Conservation (phyloP, 2,113 vertebrate species). For the Nothobranchius furzeri region DNA sequence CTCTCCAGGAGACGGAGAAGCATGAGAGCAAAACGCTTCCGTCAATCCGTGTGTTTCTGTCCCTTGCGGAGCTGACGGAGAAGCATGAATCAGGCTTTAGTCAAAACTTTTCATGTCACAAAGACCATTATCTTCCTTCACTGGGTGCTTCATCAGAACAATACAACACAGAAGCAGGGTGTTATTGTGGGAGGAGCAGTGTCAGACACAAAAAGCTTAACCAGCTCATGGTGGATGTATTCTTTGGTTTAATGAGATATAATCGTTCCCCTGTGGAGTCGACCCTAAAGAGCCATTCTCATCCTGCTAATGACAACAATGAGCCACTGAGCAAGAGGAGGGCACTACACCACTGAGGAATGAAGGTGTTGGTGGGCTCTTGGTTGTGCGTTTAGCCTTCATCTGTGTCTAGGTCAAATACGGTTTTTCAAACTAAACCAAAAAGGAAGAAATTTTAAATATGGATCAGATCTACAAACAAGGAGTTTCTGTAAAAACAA, state of each 20-base stretch:
- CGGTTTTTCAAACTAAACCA: slow-evolving; percentile 29
- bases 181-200: too few species aligned
- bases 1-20: too few species aligned
- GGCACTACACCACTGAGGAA: slow-evolving; percentile 43
- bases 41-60: too few species aligned
- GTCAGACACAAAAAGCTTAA: neutral
- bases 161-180: too few species aligned
- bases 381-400: slow-evolving; percentile 31
- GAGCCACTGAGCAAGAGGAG: slow-evolving; percentile 41
- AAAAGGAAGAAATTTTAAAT: slow-evolving; percentile 5
- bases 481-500: neutral
- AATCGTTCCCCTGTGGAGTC: slow-evolving; percentile 57
- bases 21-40: too few species aligned
- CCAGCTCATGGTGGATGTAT: neutral
- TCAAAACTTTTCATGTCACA: too few species aligned
- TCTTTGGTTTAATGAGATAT: slow-evolving; percentile 59
- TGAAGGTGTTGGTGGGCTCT: slow-evolving; percentile 41
- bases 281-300: slow-evolving; percentile 64
- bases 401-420: slow-evolving; percentile 37
- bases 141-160: neutral
- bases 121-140: too few species aligned
- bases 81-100: too few species aligned
- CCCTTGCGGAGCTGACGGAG: too few species aligned
- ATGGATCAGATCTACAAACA: neutral
- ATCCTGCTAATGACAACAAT: slow-evolving; percentile 71